Percentiles rank a stretch among this genome's conserved stretches.
These are phyloP conservation scores for Trichomycterus rosablanca DNA, from an alignment of 2,113 vertebrate genomes.

Conservation along the genomic window DNA sequence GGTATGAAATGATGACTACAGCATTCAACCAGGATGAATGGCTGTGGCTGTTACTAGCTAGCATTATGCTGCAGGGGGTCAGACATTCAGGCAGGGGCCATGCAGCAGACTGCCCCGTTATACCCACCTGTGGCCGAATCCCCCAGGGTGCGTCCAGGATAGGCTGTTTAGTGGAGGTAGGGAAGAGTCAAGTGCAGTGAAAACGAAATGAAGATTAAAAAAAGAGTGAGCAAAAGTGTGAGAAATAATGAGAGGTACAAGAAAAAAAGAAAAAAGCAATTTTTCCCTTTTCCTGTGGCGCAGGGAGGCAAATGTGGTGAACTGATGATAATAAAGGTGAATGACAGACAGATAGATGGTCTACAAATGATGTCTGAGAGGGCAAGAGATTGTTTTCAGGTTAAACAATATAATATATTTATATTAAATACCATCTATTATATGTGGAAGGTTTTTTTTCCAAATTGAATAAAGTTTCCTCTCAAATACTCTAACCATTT, in stretches of 20 bases:
- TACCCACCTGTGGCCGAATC: constrained; percentile 90
- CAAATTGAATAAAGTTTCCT: too few species aligned
- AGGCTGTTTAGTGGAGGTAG: constrained; percentile 79
- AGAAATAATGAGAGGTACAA: constrained; percentile 28
- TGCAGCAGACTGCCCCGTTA: constrained; percentile 66
- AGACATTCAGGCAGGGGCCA: constrained; percentile 64
- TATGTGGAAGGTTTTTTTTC: too few species aligned
- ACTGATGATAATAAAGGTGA: background rate
- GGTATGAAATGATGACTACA: background rate
- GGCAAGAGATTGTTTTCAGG: too few species aligned
- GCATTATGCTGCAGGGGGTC: constrained; percentile 42
- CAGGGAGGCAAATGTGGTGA: constrained; percentile 8
- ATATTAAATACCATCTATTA: constrained; percentile 26
- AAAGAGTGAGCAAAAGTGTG: constrained; percentile 44
- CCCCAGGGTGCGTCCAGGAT: constrained; percentile 87
- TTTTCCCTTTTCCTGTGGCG: constrained; percentile 26
- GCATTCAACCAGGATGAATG: constrained; percentile 7
- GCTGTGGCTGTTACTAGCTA: constrained; percentile 8
- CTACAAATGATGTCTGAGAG: background rate
- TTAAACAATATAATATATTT: constrained; percentile 46
- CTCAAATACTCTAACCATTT: background rate
- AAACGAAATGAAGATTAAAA: constrained; percentile 35
- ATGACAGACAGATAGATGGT: background rate
- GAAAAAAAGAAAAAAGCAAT: constrained; percentile 34
- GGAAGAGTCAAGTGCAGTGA: constrained; percentile 55